Conservation (phyloP, 2,888 invertebrate species). For the Nemotelus pantherinus region DNA sequence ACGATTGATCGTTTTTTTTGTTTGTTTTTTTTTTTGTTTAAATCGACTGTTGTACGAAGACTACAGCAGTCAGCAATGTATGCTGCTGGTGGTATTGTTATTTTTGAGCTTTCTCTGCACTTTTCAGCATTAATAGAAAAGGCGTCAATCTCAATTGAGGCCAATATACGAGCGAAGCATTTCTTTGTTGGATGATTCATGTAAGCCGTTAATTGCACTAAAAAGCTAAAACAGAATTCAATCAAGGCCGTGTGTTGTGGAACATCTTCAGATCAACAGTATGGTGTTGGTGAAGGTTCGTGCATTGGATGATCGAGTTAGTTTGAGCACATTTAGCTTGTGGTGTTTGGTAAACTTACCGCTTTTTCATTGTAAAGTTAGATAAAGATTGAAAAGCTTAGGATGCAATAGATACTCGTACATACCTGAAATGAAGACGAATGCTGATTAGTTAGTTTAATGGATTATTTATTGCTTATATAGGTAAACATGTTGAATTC, state of each 20-base stretch:
- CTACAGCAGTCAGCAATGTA: too few relatives aligned
- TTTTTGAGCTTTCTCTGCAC: not conserved
- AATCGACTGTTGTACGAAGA: too few relatives aligned
- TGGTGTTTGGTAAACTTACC: not conserved
- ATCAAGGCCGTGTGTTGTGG: not conserved
- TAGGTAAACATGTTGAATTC: too few relatives aligned
- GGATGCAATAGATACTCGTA: not conserved
- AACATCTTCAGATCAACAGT: not conserved
- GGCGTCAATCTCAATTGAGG: constrained; percentile 37
- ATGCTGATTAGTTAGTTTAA: not conserved
- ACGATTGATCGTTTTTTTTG: too few relatives aligned
- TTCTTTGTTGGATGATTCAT: not conserved
- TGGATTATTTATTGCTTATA: not conserved
- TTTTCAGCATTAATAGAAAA: constrained; percentile 30
- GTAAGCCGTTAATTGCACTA: not conserved
- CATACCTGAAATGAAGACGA: constrained; percentile 2
- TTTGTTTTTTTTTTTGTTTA: too few relatives aligned
- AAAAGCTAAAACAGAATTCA: not conserved
- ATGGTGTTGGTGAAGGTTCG: not conserved
- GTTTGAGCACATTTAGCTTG: not conserved
- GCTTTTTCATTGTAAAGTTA: not conserved
- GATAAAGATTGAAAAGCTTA: not conserved
- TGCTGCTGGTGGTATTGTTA: too few relatives aligned
- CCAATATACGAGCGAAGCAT: constrained; percentile 6
- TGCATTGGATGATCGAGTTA: not conserved